Conservation (phyloP, 2,888 invertebrate species). For the Drepanosiphum platanoidis region DNA sequence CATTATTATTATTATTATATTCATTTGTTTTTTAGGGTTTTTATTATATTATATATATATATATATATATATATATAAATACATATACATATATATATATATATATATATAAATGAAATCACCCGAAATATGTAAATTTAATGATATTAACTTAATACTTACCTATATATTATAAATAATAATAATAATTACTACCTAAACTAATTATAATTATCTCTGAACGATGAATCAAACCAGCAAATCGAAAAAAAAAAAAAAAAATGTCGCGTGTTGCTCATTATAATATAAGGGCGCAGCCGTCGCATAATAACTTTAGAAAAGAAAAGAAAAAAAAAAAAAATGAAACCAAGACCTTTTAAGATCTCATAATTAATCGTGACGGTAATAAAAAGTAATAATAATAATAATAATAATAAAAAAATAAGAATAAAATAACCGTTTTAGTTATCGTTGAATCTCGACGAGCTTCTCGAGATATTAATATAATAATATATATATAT, state of each 20-base stretch:
- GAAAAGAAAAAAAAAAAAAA: not conserved
- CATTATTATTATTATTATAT: conserved; percentile 40
- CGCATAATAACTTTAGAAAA: conserved; percentile 14
- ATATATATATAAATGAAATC: conserved; percentile 28
- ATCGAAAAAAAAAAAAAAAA: conserved; percentile 20
- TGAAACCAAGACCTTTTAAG: conserved; percentile 29
- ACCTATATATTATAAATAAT: conserved; percentile 40
- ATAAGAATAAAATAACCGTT: not conserved
- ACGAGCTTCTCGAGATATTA: not conserved
- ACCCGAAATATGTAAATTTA: conserved; percentile 52
- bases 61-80: too few relatives aligned
- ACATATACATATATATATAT: not conserved
- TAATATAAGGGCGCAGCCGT: not conserved
- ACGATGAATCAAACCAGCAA: conserved; percentile 32
- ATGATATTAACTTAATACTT: conserved; percentile 56
- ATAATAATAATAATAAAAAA: not conserved
- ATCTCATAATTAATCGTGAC: conserved; percentile 34
- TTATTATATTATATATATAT: too few relatives aligned
- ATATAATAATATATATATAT: too few relatives aligned
- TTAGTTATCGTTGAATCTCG: not conserved
- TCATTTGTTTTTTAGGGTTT: conserved; percentile 43
- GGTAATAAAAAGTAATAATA: not conserved
- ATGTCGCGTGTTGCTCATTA: conserved; percentile 40
- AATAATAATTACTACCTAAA: conserved; percentile 39
- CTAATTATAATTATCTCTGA: conserved; percentile 42